Percentiles rank a stretch among this genome's conserved stretches.
These are phyloP conservation scores for Psix sp. DNA, from an alignment of 1,140 invertebrate species.

Conservation along the genomic window DNA sequence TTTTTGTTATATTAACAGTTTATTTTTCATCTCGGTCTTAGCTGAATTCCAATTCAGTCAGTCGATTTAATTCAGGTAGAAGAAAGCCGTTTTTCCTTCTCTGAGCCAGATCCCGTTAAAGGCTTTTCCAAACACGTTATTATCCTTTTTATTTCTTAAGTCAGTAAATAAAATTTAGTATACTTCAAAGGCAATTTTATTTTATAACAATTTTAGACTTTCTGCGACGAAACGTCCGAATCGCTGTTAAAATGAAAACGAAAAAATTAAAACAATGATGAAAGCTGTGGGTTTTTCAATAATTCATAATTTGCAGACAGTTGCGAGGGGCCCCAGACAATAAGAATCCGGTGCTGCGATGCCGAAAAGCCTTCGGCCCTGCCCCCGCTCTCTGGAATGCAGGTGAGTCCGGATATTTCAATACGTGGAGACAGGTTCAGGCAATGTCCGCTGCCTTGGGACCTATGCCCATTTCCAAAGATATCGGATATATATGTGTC, in stretches of 20 bases:
- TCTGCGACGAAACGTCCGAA: too few species aligned
- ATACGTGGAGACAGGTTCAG: constrained; percentile 76
- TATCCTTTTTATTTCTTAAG: too few species aligned
- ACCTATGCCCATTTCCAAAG: constrained; percentile 76
- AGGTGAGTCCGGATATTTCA: constrained; percentile 74
- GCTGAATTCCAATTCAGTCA: neutral
- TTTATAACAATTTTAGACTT: too few species aligned
- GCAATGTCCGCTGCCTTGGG: constrained; percentile 70
- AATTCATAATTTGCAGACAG: neutral
- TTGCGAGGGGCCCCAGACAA: constrained; percentile 42
- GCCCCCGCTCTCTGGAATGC: constrained; percentile 71
- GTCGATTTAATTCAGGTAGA: too few species aligned
- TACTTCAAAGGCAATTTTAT: too few species aligned
- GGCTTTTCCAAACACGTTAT: too few species aligned
- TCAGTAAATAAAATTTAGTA: too few species aligned
- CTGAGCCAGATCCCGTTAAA: too few species aligned
- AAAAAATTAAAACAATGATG: neutral
- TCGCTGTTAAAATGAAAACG: too few species aligned
- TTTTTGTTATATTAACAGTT: too few species aligned
- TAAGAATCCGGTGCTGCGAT: constrained; percentile 46
- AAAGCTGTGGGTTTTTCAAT: too few species aligned
- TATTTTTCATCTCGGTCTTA: neutral
- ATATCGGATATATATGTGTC: constrained; percentile 71
- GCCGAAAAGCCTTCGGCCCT: constrained; percentile 54
- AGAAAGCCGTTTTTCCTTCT: constrained; percentile 2